Evolutionary conservation across 1,140 invertebrate genomes (phyloP), one percentile per base, ranked within the genome.

Genomic region (Temnothorax curvispinosus): DNA sequence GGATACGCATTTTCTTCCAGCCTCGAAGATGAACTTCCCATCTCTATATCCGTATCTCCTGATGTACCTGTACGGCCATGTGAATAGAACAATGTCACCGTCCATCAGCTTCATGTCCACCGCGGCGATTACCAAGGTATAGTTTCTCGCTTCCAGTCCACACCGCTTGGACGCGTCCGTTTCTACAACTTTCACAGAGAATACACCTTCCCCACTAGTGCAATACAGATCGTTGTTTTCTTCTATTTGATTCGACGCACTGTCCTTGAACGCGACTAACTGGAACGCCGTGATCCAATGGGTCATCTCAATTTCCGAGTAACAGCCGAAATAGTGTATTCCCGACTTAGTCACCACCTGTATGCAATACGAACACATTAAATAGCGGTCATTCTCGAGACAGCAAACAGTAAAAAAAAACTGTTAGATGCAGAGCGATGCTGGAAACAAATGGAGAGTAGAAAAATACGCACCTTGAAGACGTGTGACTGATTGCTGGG

Each of bases 191-290:
- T 97, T 97, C 4, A 98, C 97, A 84, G 96, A 96, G 93, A 98
- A 98, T 32, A 98, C 95, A 71, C 97, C 97, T 95, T 98, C 97
- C 50, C 97, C 97, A 89, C 97, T 97, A 41, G 97, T 97, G 89
- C 97, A 98, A 91, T 98, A 98, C 2, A 98, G 94, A 94, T 98
- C 97, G 95, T 98, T 98, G 92, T 98, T 98, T 95, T 98, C 98
- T 95, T 98, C 97, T 90, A 98, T 96, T 78, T 96, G 96, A 88
- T 93, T 95, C 0, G 96, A 96, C 47, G 96, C 94, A 90, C 96
- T 96, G 88, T 97, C 97, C 90, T 96, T 97, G 93, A 98, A 98
- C 27, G 98, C 98, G n/a, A 98, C 97, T 60, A 96, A 96, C 91
- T 98, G 98, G 62, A 98, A 96, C 64, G 97, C 97, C 64, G 94